Base-by-base conservation (phyloP, 2,113 vertebrate species). In the Geothlypis trichas region DNA sequence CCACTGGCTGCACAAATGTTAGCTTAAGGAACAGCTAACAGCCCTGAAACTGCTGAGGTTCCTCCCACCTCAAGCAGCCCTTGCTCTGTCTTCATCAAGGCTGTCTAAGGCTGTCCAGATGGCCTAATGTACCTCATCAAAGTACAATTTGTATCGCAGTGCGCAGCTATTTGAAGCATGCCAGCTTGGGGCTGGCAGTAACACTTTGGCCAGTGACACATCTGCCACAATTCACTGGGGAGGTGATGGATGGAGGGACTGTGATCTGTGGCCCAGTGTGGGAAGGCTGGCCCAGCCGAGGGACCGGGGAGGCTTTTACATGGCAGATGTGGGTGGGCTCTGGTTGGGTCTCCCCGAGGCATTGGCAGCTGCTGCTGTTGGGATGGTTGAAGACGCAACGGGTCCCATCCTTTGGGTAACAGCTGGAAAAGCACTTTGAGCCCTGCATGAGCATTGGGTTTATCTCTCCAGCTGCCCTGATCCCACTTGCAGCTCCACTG, bases 111-210 rank as follows among this genome's bases (percentile, higher is more conserved):
- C 87, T 12, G 1, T 81, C 95, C 95, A 94, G 95, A 96, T 96
- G 94, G 94, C 87, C 84, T 92, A 46, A 96, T 81, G 92, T 90
- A 79, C 67, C 75, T 96, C 92, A 89, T 96, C 95, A 90, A 86
- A 94, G 71, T 59, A 75, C 80, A 88, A 78, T 96, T 87, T 95
- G 90, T 91, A 80, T 77, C 3, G 0, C 75, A 86, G 91, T 26
- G 77, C 4, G 0, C 35, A 42, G 66, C 81, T 89, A 51, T 89
- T 91, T 85, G 92, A 77, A 92, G 73, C 90, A 78, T 66, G 69
- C 80, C 75, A 75, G 75, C 95, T 89, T 52, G 33, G 84, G 90
- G 63, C 76, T 65, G 80, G 68, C 30, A 22, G 86, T 71, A 58
- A 46, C 4, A 7, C 55, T 89, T 92, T 51, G 72, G 59, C 80